Evolutionary conservation across 64 coral and sea anemone genomes (phyloP), one percentile per base, ranked within the genome.

Genomic region (Montipora cactus): DNA sequence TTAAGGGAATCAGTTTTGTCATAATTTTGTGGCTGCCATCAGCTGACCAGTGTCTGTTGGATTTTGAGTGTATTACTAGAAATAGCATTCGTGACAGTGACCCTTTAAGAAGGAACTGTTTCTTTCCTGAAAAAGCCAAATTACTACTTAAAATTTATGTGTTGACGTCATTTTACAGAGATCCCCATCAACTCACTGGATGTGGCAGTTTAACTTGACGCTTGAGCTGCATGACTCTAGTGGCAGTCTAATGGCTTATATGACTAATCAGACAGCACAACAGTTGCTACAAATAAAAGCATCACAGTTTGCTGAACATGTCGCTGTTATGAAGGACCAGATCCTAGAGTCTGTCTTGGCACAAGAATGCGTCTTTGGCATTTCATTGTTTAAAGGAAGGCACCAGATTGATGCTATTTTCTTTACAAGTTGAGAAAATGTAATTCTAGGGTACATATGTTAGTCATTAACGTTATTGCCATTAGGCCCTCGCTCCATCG

Each of bases 321-420:
- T 80, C 9, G 77, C 16, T 48, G 48, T n/a, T 2, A 78, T 18
- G 20, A 91, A 91, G 81, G 84, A 95, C 44, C 90, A 95, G 73
- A 67, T 94, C 46, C 74, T 95, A 7, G 94, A 96, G 76, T 96
- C 88, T 46, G 74, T 94, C 15, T 47, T 98, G 44, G 94, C 88
- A 50, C 97, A 96, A 50, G 88, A 98, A 59, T 98, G 89, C 51
- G 48, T 96, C 45, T 94, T 93, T 89, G 94, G 97, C 49, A 77
- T 98, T 69, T 93, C 94, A 74, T 89, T 18, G 6, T 84, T 83
- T 67, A 73, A 83, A 69, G 88, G 85, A 83, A 5, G 49, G 19
- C 80, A 89, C 84, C 94, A 96, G 90, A 75, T 96, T 84, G 85
- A 95, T 84, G 87, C 94, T 23, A 46, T 98, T 78, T 93, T 74